Conservation (phyloP, 1,140 invertebrate species). For the Yoshiicerus persimilis region DNA sequence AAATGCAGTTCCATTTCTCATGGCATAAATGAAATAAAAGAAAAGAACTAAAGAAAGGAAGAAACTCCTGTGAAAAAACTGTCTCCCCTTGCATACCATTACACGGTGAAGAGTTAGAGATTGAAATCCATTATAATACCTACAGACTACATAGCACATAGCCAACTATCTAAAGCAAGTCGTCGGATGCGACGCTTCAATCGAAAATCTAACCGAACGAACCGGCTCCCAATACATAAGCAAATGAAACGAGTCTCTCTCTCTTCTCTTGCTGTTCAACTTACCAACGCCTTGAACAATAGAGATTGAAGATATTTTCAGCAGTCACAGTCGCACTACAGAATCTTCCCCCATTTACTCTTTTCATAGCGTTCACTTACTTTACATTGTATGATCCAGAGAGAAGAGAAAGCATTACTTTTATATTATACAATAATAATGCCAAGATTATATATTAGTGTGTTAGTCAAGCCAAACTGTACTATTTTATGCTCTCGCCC, state of each 20-base stretch:
- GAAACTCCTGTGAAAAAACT: constrained; percentile 2
- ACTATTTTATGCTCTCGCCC: background rate
- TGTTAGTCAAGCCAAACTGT: background rate
- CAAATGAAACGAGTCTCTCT: background rate
- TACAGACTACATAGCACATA: background rate
- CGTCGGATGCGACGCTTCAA: background rate
- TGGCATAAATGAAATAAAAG: background rate
- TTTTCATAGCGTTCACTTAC: background rate
- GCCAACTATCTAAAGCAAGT: background rate
- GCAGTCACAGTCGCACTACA: constrained; percentile 1
- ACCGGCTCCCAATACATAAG: background rate
- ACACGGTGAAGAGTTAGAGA: constrained; percentile 6
- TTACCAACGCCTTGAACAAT: constrained; percentile 27
- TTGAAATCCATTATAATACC: background rate
- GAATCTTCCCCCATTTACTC: constrained; percentile 5
- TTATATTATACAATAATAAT: background rate
- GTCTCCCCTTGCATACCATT: constrained; percentile 21
- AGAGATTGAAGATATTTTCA: constrained; percentile 27
- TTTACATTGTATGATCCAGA: background rate
- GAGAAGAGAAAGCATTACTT: constrained; percentile 1
- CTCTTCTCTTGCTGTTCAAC: background rate
- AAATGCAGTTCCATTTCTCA: constrained; percentile 36
- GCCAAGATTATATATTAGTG: constrained; percentile 20
- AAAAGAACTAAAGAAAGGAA: constrained; percentile 5
- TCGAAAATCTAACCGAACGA: background rate